A percentile compares a stretch with the other conserved stretches of the same genome.
phyloP scores from a whole-genome alignment of 1,140 invertebrate species.

The Trinorchestia longiramus region DNA sequence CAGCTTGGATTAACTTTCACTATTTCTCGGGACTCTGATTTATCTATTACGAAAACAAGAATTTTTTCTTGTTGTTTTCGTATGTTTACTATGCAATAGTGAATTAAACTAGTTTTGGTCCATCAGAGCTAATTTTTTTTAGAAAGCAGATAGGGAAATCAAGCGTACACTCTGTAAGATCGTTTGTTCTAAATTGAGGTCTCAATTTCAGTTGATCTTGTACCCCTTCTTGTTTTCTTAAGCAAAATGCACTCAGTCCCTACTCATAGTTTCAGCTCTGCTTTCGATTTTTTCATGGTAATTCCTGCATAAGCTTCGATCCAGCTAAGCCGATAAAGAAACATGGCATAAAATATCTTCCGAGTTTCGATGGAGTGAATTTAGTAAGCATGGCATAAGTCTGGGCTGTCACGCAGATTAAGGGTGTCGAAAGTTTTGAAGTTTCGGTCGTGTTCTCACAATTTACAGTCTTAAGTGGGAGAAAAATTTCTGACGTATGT shows the following conservation, averaged over 20 bases:
- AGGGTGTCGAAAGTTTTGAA: not conserved
- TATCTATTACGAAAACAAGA: no score
- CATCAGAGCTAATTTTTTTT: no score
- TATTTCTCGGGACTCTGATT: no score
- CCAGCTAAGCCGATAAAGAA: not conserved
- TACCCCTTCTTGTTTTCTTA: no score
- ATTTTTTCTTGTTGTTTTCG: no score
- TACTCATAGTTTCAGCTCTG: not conserved
- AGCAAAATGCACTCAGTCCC: not conserved
- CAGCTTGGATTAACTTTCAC: no score
- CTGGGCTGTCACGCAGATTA: not conserved
- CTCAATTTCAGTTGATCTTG: no score
- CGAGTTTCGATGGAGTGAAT: not conserved
- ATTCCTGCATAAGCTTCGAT: not conserved
- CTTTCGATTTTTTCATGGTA: not conserved
- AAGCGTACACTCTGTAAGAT: no score
- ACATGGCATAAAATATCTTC: not conserved
- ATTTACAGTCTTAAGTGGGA: not conserved
- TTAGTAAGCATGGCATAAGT: not conserved
- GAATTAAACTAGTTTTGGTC: no score
- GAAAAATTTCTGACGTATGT: not conserved
- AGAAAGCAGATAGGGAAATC: no score
- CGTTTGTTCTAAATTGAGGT: no score
- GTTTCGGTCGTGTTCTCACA: not conserved
- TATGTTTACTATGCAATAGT: no score